phyloP scores from a whole-genome alignment of 2,888 invertebrate genomes.

The Sinelater perroti region DNA sequence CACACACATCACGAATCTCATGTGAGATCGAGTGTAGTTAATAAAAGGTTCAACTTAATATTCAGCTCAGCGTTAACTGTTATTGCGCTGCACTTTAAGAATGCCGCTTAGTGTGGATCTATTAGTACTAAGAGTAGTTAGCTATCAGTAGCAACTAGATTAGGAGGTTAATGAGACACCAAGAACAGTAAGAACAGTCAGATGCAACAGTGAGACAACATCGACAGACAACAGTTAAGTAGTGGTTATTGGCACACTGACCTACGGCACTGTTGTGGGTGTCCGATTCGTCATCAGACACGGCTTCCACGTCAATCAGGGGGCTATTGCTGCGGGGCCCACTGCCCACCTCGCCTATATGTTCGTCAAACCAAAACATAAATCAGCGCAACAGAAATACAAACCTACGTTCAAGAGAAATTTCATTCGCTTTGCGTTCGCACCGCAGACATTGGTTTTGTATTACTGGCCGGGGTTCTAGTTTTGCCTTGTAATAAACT shows the following conservation, averaged over 20 bases:
- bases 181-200: conserved; percentile 48
- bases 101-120: conserved; percentile 15
- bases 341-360: conserved; percentile 71
- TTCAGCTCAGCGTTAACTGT: conserved; percentile 1
- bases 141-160: conserved; percentile 39
- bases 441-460: no score
- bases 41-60: conserved; percentile 2
- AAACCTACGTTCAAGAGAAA: conserved; percentile 1
- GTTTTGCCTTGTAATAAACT: no score
- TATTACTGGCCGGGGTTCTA: no score
- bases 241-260: conserved; percentile 62
- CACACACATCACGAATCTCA: not conserved
- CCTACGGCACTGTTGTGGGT: conserved; percentile 64
- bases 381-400: conserved; percentile 36
- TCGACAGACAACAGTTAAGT: conserved; percentile 57
- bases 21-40: no score
- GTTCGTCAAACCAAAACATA: conserved; percentile 43
- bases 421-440: no score
- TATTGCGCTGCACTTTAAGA: conserved; percentile 6
- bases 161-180: conserved; percentile 43
- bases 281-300: conserved; percentile 68
- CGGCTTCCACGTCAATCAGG: conserved; percentile 73
- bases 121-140: conserved; percentile 26
- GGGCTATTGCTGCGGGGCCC: conserved; percentile 69
- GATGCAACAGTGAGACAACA: conserved; percentile 58